Evolutionary conservation across 2,113 vertebrate genomes (phyloP).

Genomic region (Sceloporus tristichus): DNA sequence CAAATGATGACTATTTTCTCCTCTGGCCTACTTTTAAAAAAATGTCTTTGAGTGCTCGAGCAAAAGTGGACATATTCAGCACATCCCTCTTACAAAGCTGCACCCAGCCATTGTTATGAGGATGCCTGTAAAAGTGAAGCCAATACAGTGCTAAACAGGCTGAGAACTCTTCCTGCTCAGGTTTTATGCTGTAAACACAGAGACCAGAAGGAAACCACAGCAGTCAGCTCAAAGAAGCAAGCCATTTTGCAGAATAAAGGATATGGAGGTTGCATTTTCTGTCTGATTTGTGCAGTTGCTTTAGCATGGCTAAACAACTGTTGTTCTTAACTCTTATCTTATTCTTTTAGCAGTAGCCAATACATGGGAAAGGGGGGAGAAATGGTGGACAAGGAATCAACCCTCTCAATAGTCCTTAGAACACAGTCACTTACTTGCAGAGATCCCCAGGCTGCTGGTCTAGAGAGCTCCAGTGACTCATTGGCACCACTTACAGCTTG

Average conservation of each 20-base stretch:
- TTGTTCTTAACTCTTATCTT: not conserved
- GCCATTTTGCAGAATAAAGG: not conserved
- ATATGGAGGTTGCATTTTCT: not conserved
- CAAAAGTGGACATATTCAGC: not conserved
- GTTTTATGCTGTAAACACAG: not conserved
- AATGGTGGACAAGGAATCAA: not conserved
- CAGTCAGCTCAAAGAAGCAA: not conserved
- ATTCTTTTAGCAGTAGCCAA: not conserved
- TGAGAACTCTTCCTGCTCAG: not conserved
- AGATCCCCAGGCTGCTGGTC: not conserved
- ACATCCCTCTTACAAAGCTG: not conserved
- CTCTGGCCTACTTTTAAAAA: not conserved
- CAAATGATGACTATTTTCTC: not conserved
- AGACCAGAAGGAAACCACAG: constrained; percentile 27
- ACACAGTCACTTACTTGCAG: not conserved
- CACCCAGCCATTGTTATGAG: not conserved
- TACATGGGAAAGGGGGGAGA: too few species aligned
- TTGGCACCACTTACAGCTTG: not conserved
- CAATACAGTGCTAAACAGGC: not conserved
- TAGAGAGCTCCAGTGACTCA: not conserved
- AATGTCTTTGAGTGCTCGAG: not conserved
- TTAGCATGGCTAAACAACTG: not conserved
- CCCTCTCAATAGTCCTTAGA: not conserved
- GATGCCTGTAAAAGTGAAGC: not conserved
- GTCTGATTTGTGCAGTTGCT: not conserved